These are phyloP conservation scores for Oplegnathus fasciatus DNA, from an alignment of 2,113 vertebrate species.

Conservation along the genomic window DNA sequence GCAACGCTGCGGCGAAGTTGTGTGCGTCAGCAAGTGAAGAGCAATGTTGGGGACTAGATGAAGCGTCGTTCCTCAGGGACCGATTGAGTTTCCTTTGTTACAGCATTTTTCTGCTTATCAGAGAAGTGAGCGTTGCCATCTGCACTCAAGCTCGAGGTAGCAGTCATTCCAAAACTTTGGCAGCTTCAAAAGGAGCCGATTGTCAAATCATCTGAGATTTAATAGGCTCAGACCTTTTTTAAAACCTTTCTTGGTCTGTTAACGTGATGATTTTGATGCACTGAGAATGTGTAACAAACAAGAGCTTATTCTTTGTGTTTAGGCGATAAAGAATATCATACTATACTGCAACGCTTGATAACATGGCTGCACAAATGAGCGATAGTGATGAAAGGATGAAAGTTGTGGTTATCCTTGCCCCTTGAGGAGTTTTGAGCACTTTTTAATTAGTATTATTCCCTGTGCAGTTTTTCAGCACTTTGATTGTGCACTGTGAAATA, in stretches of 20 bases:
- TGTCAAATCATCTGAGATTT: slow-evolving; percentile 4
- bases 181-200: slow-evolving; percentile 15
- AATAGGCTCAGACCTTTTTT: slow-evolving; percentile 2
- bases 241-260: slow-evolving; percentile 1
- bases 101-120: slow-evolving; percentile 42
- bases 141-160: slow-evolving; percentile 10
- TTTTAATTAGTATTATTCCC: slow-evolving; percentile 79
- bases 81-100: slow-evolving; percentile 50
- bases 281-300: slow-evolving; percentile 1
- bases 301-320: neutral
- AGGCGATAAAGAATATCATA: neutral
- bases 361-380: neutral
- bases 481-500: slow-evolving; percentile 66
- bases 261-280: neutral
- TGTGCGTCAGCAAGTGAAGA: slow-evolving; percentile 32
- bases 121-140: slow-evolving; percentile 23
- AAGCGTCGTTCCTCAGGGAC: slow-evolving; percentile 33
- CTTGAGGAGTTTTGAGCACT: slow-evolving; percentile 58
- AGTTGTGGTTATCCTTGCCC: slow-evolving; percentile 51
- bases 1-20: slow-evolving; percentile 40
- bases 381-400: slow-evolving; percentile 59
- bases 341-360: neutral
- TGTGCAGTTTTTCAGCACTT: slow-evolving; percentile 60
- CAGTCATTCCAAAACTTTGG: slow-evolving; percentile 28
- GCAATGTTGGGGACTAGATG: slow-evolving; percentile 2